A percentile compares a stretch with the other conserved stretches of the same genome.
phyloP scores from a whole-genome alignment of 2,113 vertebrate species.

The Apteryx mantelli region DNA sequence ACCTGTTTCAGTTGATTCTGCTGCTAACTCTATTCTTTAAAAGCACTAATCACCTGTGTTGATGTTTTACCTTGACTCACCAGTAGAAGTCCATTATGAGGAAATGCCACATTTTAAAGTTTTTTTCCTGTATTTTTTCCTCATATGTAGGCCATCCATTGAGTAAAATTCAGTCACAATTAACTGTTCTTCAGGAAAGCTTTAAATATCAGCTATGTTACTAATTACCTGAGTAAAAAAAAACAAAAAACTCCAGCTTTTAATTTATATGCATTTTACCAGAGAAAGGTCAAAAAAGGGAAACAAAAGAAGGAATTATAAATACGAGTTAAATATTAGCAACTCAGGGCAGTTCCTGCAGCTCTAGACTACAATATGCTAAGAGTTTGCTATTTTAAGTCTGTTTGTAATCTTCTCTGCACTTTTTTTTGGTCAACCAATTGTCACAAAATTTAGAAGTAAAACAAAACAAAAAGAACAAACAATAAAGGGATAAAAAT shows the following conservation, averaged over 20 bases:
- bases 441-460: not conserved
- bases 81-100: not conserved
- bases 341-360: not conserved
- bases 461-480: not conserved
- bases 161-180: not conserved
- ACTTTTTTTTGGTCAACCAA: too few species aligned
- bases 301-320: not conserved
- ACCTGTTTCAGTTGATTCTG: not conserved
- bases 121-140: not conserved
- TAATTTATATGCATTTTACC: not conserved
- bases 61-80: not conserved
- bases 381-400: not conserved
- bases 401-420: not conserved
- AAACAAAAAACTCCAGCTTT: not conserved
- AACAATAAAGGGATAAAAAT: not conserved
- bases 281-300: not conserved
- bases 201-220: not conserved
- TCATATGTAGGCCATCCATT: not conserved
- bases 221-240: not conserved
- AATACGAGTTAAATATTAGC: not conserved
- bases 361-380: not conserved
- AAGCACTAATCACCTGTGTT: not conserved
- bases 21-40: not conserved
- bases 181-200: not conserved
- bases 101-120: not conserved